These are phyloP conservation scores for Drosophila mauritiana DNA, from an alignment of 1,140 invertebrate species.

Conservation along the genomic window DNA sequence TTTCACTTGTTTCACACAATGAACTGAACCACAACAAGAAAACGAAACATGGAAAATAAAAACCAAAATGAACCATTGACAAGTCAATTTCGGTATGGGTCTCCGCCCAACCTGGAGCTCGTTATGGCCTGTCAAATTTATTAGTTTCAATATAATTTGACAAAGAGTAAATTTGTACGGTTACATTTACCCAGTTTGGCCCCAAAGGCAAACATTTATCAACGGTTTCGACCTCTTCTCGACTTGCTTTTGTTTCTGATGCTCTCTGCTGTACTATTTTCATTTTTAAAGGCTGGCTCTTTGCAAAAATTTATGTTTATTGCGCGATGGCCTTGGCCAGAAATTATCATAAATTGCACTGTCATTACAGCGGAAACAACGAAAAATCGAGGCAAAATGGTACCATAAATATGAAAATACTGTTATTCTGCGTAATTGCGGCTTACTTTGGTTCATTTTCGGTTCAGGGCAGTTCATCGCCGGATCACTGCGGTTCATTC, in stretches of 20 bases:
- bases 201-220: slow-evolving; percentile 49
- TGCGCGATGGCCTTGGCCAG: slow-evolving; percentile 64
- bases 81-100: slow-evolving; percentile 68
- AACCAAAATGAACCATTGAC: slow-evolving; percentile 54
- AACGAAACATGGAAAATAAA: slow-evolving; percentile 25
- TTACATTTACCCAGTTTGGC: slow-evolving; percentile 36
- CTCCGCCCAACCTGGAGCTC: slow-evolving; percentile 22
- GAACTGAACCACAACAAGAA: slow-evolving; percentile 45
- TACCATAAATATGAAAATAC: slow-evolving; percentile 77
- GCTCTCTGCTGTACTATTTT: slow-evolving; percentile 22
- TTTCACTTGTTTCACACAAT: slow-evolving; percentile 80
- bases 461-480: slow-evolving; percentile 34
- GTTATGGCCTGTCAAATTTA: slow-evolving; percentile 78
- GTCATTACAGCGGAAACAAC: slow-evolving; percentile 58
- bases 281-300: slow-evolving; percentile 74
- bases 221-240: slow-evolving; percentile 38
- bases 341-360: slow-evolving; percentile 79
- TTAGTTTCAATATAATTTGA: slow-evolving; percentile 81
- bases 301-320: slow-evolving; percentile 75
- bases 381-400: slow-evolving; percentile 39
- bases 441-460: slow-evolving; percentile 45
- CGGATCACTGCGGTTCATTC: slow-evolving; percentile 32
- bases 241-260: slow-evolving; percentile 26
- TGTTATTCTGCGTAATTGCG: slow-evolving; percentile 37
- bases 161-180: slow-evolving; percentile 69